Percentiles rank a stretch among this genome's conserved stretches.
phyloP scores from a whole-genome alignment of 2,113 vertebrate genomes.

The Nyctereutes procyonoides region DNA sequence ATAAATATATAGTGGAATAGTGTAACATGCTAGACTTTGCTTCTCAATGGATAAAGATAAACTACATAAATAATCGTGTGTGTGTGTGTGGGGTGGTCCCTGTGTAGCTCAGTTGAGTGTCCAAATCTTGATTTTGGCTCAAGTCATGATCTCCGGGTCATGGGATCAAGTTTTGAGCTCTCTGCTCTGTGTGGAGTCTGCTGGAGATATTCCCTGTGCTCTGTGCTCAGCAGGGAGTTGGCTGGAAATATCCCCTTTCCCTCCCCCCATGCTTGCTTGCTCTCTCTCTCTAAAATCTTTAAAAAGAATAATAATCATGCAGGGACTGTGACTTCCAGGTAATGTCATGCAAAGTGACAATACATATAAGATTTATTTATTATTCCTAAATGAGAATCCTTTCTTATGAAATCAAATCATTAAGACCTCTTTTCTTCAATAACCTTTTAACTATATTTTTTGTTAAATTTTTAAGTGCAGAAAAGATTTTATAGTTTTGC shows the following conservation, averaged over 20 bases:
- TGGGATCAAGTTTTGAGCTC: too few species aligned
- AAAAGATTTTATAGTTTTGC: background rate
- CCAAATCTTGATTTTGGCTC: too few species aligned
- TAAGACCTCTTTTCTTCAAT: background rate
- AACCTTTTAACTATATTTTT: background rate
- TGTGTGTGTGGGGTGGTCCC: background rate
- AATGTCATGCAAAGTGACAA: background rate
- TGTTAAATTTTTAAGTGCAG: background rate
- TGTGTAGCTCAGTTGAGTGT: background rate
- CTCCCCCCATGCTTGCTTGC: background rate
- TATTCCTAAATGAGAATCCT: background rate
- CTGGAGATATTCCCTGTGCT: too few species aligned
- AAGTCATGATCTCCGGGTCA: too few species aligned
- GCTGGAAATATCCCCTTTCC: background rate
- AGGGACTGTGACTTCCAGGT: background rate
- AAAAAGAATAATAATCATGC: background rate
- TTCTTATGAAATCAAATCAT: background rate
- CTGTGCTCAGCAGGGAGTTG: background rate
- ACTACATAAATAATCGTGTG: background rate
- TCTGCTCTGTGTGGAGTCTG: too few species aligned
- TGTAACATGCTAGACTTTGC: background rate
- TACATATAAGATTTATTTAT: background rate
- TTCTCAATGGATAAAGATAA: background rate
- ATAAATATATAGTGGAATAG: background rate
- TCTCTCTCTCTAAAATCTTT: background rate